Evolutionary conservation across 30 jellyfish, hydroid and myxozoan genomes (phyloP).

Genomic region (Turritopsis dohrnii): DNA sequence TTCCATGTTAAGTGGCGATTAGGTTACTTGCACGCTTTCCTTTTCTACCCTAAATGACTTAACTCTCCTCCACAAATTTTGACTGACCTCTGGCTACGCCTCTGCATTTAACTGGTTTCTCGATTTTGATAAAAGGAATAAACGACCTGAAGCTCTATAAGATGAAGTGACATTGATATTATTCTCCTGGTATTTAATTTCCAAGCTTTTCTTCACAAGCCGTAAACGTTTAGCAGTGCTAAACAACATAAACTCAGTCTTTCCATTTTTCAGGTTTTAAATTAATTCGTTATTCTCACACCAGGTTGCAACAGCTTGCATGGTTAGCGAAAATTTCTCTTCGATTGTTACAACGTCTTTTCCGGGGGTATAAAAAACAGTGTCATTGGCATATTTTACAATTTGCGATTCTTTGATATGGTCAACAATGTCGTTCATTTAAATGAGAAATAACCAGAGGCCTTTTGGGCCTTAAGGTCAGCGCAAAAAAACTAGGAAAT

Average conservation of each 20-base stretch:
- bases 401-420: neutral
- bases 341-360: slow-evolving; percentile 9
- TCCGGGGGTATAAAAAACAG: slow-evolving; percentile 1
- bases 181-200: neutral
- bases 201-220: neutral
- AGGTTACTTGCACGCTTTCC: too few species aligned
- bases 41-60: too few species aligned
- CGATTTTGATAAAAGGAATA: neutral
- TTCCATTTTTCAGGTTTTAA: neutral
- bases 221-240: neutral
- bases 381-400: neutral
- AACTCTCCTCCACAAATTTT: too few species aligned
- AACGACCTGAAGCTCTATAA: slow-evolving; percentile 8
- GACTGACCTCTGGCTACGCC: too few species aligned
- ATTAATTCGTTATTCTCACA: neutral
- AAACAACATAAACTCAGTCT: slow-evolving; percentile 5
- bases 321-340: neutral
- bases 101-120: slow-evolving; percentile 5
- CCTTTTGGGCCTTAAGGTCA: too few species aligned
- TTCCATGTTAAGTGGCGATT: too few species aligned
- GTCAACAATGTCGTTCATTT: neutral
- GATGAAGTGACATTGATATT: neutral
- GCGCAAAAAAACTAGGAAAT: too few species aligned
- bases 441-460: neutral
- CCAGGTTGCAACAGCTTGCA: slow-evolving; percentile 13